phyloP scores from a whole-genome alignment of 2,888 invertebrate genomes.

The Andrena trimmerana region DNA sequence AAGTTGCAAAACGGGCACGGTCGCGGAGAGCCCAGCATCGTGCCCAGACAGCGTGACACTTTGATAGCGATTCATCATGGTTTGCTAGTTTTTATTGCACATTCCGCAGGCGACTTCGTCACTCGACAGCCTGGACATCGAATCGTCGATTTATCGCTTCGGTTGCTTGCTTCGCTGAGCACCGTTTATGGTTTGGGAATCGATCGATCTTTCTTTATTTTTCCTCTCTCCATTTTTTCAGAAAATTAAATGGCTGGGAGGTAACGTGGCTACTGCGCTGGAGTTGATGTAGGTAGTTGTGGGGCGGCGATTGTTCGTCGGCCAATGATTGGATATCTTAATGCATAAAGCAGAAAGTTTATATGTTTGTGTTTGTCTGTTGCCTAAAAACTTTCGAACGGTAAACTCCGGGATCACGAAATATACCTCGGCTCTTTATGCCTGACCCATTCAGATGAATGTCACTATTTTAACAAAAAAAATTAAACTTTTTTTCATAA shows the following conservation, averaged over 20 bases:
- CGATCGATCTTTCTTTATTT: conserved; percentile 34
- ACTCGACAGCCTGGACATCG: conserved; percentile 37
- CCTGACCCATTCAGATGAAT: too few relatives aligned
- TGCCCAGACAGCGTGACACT: conserved; percentile 66
- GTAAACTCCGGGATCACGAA: too few relatives aligned
- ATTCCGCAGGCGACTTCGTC: conserved; percentile 58
- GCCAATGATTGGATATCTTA: neutral
- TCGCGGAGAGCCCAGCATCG: conserved; percentile 38
- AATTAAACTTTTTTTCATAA: too few relatives aligned
- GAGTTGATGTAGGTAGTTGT: neutral
- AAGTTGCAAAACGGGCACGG: conserved; percentile 40
- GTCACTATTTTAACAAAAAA: too few relatives aligned
- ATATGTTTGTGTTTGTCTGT: too few relatives aligned
- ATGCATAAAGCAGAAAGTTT: too few relatives aligned
- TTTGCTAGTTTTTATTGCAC: conserved; percentile 63
- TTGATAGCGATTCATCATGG: conserved; percentile 69
- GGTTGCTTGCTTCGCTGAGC: conserved; percentile 50
- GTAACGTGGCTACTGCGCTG: neutral
- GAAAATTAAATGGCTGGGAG: conserved; percentile 36
- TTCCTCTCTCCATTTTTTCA: conserved; percentile 1
- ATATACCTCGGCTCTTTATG: too few relatives aligned
- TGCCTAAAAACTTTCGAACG: too few relatives aligned
- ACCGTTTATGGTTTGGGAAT: conserved; percentile 55
- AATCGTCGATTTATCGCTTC: conserved; percentile 66
- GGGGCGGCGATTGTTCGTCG: neutral